These are phyloP conservation scores for Mastomys natalensis DNA, from an alignment of 2,113 vertebrate genomes.

Conservation along the genomic window DNA sequence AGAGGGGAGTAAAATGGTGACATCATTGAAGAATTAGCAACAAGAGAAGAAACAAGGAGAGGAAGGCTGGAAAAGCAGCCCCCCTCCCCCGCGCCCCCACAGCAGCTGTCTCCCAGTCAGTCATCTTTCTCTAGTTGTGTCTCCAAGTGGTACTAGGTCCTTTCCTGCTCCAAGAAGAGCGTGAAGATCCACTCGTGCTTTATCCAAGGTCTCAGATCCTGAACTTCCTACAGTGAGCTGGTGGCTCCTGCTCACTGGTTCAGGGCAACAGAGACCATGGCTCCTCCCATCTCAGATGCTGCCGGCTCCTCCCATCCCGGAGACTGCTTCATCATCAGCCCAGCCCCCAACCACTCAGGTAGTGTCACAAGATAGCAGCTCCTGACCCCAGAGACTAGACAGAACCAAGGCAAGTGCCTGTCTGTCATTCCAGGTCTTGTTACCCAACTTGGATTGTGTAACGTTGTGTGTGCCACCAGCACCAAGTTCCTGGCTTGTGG, in stretches of 20 bases:
- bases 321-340: not conserved
- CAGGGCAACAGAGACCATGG: not conserved
- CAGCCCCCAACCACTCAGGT: not conserved
- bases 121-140: not conserved
- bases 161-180: not conserved
- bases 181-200: not conserved
- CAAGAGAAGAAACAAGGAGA: too few species aligned
- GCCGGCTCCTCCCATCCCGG: not conserved
- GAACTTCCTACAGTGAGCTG: not conserved
- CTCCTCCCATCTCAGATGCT: not conserved
- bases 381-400: not conserved
- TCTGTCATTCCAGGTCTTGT: not conserved
- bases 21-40: not conserved
- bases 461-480: not conserved
- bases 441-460: not conserved
- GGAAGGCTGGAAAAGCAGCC: accelerated
- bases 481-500: not conserved
- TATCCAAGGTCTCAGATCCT: not conserved
- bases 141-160: not conserved
- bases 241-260: not conserved
- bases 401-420: not conserved
- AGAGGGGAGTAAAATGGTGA: too few species aligned
- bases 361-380: not conserved
- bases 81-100: not conserved
- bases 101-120: not conserved